Percentiles rank a stretch among this genome's conserved stretches.
Evolutionary conservation across 2,888 invertebrate genomes (phyloP).

Genomic region (Idaea straminata): DNA sequence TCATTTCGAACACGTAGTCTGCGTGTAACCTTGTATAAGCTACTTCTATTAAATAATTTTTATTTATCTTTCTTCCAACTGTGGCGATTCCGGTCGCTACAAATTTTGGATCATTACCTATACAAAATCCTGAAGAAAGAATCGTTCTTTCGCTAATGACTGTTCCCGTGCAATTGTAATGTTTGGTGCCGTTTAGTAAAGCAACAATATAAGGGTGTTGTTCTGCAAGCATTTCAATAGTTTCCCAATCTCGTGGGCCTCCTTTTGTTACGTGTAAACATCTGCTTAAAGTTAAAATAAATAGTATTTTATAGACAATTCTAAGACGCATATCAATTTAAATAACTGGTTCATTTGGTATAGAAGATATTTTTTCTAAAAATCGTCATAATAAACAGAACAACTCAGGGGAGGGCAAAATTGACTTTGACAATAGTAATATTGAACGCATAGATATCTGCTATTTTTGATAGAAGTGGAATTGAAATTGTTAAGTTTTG

Average conservation of each 20-base stretch:
- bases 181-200: conserved; percentile 39
- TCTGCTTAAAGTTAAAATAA: conserved; percentile 24
- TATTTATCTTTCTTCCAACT: conserved; percentile 31
- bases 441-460: background rate
- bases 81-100: conserved; percentile 49
- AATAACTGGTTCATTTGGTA: conserved; percentile 30
- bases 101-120: conserved; percentile 37
- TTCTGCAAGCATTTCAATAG: conserved; percentile 55
- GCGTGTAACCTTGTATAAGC: conserved; percentile 39
- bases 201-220: conserved; percentile 55
- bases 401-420: background rate
- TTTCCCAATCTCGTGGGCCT: conserved; percentile 35
- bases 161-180: conserved; percentile 55
- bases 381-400: background rate
- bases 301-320: conserved; percentile 29
- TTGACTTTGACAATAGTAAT: conserved; percentile 8
- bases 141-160: conserved; percentile 46
- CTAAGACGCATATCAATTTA: conserved; percentile 41
- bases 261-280: conserved; percentile 9
- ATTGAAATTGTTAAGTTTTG: too few relatives aligned
- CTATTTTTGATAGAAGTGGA: too few relatives aligned
- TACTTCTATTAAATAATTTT: conserved; percentile 40
- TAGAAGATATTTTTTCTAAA: background rate
- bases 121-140: conserved; percentile 59
- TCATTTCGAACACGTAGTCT: conserved; percentile 46